Evolutionary conservation across 1,140 invertebrate species (phyloP), one percentile per base, ranked within the genome.

Genomic region (Heliconius hermathena): DNA sequence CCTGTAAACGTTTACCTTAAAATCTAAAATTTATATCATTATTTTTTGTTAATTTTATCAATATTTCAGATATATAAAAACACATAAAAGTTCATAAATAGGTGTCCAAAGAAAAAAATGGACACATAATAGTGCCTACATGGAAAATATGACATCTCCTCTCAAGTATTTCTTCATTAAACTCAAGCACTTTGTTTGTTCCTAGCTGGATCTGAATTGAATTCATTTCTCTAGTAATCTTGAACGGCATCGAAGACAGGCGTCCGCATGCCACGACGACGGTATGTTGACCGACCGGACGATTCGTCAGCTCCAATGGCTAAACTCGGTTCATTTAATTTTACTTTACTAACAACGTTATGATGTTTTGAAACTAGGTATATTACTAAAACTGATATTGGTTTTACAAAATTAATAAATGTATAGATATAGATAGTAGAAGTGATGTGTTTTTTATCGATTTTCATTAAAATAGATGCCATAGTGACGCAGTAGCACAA

Each of bases 101-200:
- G 9, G 60, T 29, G 26, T 4, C 22, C 22, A 16, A 13, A 66
- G 11, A 29, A 66, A 57, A 66, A 66, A 9, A 8, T 26, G 11
- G 26, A 0, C 60, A 26, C 26, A 26, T 29, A 29, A 13, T 13
- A 29, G 60, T 66, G 60, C 60, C 60, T 29, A 16, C 11, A 22
- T 29, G 5, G 60, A 22, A 29, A 66, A 66, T 66, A 66, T 66
- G 60, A 66, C 60, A 29, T 66, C 29, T 66, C 13, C 22, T 29
- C 60, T 66, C 46, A 73, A 77, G 72, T 81, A 81, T 81, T 81
- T 83, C 82, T 84, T 84, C 83, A 84, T 84, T 84, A 84, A 79
- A 78, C 26, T 77, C 49, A 75, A 82, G 78, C 73, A 82, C 78
- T 79, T 80, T 84, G 81, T 82, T 82, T 82, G 78, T 80, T 66